Percentiles rank a stretch among this genome's conserved stretches.
Evolutionary conservation across 2,113 vertebrate genomes (phyloP).

Genomic region (Triplophysa rosa): DNA sequence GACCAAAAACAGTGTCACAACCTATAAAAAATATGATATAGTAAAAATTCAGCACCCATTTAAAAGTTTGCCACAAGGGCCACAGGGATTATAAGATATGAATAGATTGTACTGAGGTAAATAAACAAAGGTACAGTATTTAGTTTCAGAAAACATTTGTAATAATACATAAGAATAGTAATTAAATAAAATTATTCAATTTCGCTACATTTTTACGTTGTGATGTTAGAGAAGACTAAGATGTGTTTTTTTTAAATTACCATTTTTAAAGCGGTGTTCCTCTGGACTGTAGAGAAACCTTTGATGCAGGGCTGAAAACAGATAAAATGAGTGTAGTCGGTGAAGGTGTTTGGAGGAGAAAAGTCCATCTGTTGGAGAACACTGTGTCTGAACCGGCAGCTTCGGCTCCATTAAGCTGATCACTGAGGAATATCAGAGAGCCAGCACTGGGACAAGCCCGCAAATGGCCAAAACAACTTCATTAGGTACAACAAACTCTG

Average conservation of each 20-base stretch:
- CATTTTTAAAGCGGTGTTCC: background rate
- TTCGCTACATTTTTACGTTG: background rate
- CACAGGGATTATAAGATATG: too few species aligned
- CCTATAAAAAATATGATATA: too few species aligned
- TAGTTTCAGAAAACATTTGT: too few species aligned
- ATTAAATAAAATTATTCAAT: too few species aligned
- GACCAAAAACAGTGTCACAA: too few species aligned
- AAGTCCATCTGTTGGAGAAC: slow-evolving; percentile 53
- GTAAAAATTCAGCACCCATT: too few species aligned
- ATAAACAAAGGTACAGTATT: too few species aligned
- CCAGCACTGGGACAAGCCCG: slow-evolving; percentile 26
- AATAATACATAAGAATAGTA: too few species aligned
- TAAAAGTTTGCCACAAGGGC: too few species aligned
- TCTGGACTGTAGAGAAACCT: background rate
- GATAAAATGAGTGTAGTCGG: background rate
- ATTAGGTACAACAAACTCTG: slow-evolving; percentile 35
- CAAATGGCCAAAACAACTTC: slow-evolving; percentile 46
- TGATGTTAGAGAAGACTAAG: background rate
- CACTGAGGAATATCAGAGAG: slow-evolving; percentile 40
- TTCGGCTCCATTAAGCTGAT: slow-evolving; percentile 49
- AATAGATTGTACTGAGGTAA: too few species aligned
- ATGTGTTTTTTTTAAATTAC: background rate
- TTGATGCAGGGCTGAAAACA: background rate
- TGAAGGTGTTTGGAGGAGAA: slow-evolving; percentile 1
- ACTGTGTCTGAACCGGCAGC: slow-evolving; percentile 6